Evolutionary conservation across 2,888 invertebrate species (phyloP), one percentile per base, ranked within the genome.

Genomic region (Drosophila algonquin): DNA sequence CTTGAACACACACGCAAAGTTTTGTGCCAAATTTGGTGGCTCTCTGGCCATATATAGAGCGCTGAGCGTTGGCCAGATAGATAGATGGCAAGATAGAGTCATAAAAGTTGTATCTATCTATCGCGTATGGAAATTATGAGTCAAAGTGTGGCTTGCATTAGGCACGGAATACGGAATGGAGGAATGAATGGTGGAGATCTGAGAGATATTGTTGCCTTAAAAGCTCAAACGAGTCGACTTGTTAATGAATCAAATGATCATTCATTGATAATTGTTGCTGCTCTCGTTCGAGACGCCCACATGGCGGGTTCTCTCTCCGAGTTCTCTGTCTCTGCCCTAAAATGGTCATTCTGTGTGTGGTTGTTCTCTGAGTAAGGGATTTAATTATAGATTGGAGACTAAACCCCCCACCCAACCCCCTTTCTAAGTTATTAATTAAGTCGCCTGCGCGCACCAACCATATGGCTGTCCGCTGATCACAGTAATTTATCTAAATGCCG

Each of bases 201-300:
- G 30, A 30, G 30, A 24, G 4, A 30, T 30, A 30, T 8, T 2
- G 64, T 53, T 75, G 80, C 81, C 84, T 70, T 84, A 81, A 77
- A 84, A 81, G 81, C 65, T 63, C 78, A 74, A 67, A 65, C 65
- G 58, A 56, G 51, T 64, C 62, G 79, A 85, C 81, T 80, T 81
- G 84, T 85, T 85, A 85, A 84, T 86, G 86, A 85, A 81, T 76
- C 73, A 72, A 77, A 64, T 79, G 79, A 83, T 86, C 78, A 67
- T 81, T 80, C 84, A 84, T 84, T 84, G 84, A 84, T 85, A 85
- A 85, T 85, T 76, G 81, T 78, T 80, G 77, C 71, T 71, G 62
- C 54, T 59, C 62, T 60, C 65, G 50, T 64, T 69, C 67, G 54
- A n/a, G 46, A 45, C 57, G 69, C 52, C 63, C 63, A 45, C 70